These are phyloP conservation scores for Dunckerocampus dactyliophorus DNA, from an alignment of 2,113 vertebrate genomes.

Conservation along the genomic window DNA sequence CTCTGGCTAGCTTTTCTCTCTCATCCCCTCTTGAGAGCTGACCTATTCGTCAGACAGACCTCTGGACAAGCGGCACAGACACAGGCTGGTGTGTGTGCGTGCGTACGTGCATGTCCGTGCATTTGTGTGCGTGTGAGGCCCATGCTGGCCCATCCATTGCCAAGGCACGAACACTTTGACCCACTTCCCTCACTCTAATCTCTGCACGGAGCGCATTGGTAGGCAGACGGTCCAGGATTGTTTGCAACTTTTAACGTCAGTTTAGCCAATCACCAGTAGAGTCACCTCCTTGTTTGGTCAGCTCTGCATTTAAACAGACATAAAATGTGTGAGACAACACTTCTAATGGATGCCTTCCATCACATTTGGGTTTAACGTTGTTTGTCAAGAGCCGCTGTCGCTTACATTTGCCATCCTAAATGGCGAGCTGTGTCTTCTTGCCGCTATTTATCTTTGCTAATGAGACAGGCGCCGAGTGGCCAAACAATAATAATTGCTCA, in stretches of 20 bases:
- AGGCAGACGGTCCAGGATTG: too few relatives aligned
- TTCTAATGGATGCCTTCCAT: not conserved
- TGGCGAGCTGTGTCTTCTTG: not conserved
- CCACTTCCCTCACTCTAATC: constrained; percentile 41
- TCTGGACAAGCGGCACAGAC: constrained; percentile 30
- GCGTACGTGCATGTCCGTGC: constrained; percentile 16
- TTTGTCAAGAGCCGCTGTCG: not conserved
- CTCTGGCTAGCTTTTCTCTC: constrained; percentile 21
- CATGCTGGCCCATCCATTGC: constrained; percentile 39
- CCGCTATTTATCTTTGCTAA: constrained; percentile 1
- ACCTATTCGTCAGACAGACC: constrained; percentile 51
- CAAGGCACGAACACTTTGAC: constrained; percentile 49
- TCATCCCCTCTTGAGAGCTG: constrained; percentile 36
- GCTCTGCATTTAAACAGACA: not conserved
- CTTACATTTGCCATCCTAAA: not conserved
- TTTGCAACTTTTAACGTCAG: not conserved
- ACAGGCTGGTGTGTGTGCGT: constrained; percentile 30
- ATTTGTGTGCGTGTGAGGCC: constrained; percentile 16
- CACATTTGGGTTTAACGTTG: not conserved
- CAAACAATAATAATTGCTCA: not conserved
- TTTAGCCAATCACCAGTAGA: not conserved
- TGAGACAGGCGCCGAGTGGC: not conserved
- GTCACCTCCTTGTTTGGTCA: not conserved
- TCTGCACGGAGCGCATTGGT: not conserved
- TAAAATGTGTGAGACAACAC: not conserved